phyloP scores from a whole-genome alignment of 1,140 invertebrate species.

The Caerostris extrusa region DNA sequence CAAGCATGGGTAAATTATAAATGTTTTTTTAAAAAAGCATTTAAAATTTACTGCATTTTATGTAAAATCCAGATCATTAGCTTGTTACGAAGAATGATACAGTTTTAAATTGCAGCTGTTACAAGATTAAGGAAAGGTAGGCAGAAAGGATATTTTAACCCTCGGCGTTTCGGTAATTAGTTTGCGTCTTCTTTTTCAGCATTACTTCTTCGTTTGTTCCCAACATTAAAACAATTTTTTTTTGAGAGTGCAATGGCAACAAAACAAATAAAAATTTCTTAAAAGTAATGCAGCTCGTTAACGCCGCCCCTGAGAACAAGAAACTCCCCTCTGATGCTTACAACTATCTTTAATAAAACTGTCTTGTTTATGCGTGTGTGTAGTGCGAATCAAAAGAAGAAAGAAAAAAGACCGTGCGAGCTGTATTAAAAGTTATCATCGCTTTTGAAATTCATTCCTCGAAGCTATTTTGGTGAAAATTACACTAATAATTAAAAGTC shows the following conservation, averaged over 20 bases:
- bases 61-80: not conserved
- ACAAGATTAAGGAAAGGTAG: conserved; percentile 1
- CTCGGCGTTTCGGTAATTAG: conserved; percentile 50
- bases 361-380: conserved; percentile 5
- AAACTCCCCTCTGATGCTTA: not conserved
- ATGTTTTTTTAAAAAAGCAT: not conserved
- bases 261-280: conserved; percentile 7
- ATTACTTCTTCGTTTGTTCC: conserved; percentile 5
- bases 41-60: not conserved
- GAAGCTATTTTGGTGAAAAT: conserved; percentile 27
- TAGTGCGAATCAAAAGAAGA: not conserved
- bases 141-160: conserved; percentile 12
- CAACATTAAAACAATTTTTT: conserved; percentile 13
- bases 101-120: conserved; percentile 38
- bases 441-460: conserved; percentile 26
- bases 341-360: conserved; percentile 26
- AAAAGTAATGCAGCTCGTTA: conserved; percentile 48
- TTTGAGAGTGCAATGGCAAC: conserved; percentile 11
- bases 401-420: not conserved
- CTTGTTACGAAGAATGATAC: not conserved
- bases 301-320: not conserved
- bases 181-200: not conserved
- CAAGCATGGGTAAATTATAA: too few relatives aligned
- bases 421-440: conserved; percentile 7
- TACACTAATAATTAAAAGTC: conserved; percentile 47